These are phyloP conservation scores for roundworm (Caenorhabditis elegans) DNA, from an alignment of 1,140 invertebrate genomes.

Conservation along the genomic window WBcel235 BX284604.4:9454001-9454500, in stretches of 20 bases:
- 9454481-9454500: too few species aligned
- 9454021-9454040: conserved; percentile 61
- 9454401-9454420: conserved; percentile 49
- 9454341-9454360: conserved; percentile 40
- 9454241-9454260: conserved; percentile 60
- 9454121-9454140: conserved; percentile 35
- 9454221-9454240: conserved; percentile 62
- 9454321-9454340: conserved; percentile 26
- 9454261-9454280: conserved; percentile 56
- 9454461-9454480: too few species aligned
- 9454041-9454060: conserved; percentile 61
- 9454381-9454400: conserved; percentile 46
- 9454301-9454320: conserved; percentile 61
- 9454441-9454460: not conserved
- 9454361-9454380: conserved; percentile 58
- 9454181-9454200: conserved; percentile 29
- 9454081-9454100: conserved; percentile 59
- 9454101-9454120: conserved; percentile 47
- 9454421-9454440: conserved; percentile 56
- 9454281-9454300: conserved; percentile 58
- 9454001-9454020: too few species aligned
- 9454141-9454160: not conserved
- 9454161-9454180: conserved; percentile 11
- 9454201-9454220: conserved; percentile 41
- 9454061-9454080: conserved; percentile 57